phyloP scores from a whole-genome alignment of 2,888 invertebrate genomes.

The Strigamia transsilvanica region DNA sequence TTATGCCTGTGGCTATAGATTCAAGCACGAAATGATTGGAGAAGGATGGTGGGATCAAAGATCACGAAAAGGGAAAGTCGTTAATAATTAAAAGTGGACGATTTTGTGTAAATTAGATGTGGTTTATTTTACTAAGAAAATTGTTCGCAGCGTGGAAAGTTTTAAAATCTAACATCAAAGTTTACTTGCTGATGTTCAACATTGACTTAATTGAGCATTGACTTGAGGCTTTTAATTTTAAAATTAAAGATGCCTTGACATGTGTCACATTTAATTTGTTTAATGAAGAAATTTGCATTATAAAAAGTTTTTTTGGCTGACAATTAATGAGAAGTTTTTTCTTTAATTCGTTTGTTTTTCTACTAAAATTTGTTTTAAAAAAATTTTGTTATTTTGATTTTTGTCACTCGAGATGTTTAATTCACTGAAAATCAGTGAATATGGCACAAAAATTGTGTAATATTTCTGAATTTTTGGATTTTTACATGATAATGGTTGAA shows the following conservation, averaged over 20 bases:
- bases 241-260: conserved; percentile 18
- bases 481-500: no score
- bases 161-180: conserved; percentile 11
- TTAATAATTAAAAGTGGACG: conserved; percentile 22
- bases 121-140: not conserved
- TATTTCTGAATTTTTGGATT: no score
- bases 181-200: not conserved
- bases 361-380: not conserved
- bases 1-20: not conserved
- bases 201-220: conserved; percentile 18
- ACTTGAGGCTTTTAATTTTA: conserved; percentile 31
- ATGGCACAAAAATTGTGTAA: no score
- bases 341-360: not conserved
- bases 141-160: not conserved
- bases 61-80: not conserved
- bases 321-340: not conserved
- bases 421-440: not conserved
- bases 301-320: not conserved
- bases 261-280: conserved; percentile 16
- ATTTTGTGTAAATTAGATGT: not conserved
- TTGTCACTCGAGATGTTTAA: not conserved
- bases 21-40: not conserved
- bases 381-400: not conserved
- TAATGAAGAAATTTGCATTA: conserved; percentile 25
- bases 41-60: conserved; percentile 7